Base-by-base conservation (phyloP, 2,113 vertebrate genomes). In the Lutjanus erythropterus region DNA sequence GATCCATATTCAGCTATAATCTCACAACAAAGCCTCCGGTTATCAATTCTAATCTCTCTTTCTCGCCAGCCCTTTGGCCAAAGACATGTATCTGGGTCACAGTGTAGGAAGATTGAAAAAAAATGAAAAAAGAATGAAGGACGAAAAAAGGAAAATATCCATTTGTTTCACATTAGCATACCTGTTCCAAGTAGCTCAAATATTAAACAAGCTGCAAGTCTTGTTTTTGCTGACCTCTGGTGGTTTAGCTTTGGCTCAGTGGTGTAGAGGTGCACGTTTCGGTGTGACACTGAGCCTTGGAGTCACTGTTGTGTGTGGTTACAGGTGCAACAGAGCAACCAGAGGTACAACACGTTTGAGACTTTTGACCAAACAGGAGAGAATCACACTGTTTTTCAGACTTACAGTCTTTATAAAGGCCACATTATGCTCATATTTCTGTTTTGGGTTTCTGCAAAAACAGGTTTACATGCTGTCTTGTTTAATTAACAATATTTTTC, bases 81-180 rank as follows among this genome's bases (percentile, higher is more conserved):
- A 31, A 73, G 25, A 19, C 39, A 35, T 81, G 61, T 75, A 75
- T 84, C 39, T 83, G 66, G 80, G 83, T 85, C 79, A 70, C 50
- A 21, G n/a, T 16, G 16, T 4, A 37, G 27, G 27, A 77, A 65
- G 33, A 37, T 3, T 31, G 33, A 16, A 21, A 55, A 2, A 10
- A 49, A 56, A 31, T 23, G 1, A 44, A 4, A 33, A 18, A 64
- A 35, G 42, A 39, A n/a, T n/a, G n/a, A n/a, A n/a, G n/a, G 14
- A 50, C 12, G 12, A 44, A 44, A 71, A 11, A 59, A 23, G 12
- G 35, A 14, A 27, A 4, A 21, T 27, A 41, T 44, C 19, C 6
- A n/a, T 16, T 49, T 18, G 5, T 31, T 31, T 50, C 27, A 14
- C 19, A 18, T 59, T 6, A 23, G 37, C 52, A 12, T 6, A 42